Percentiles rank a stretch among this genome's conserved stretches.
These are phyloP conservation scores for Ceriagrion tenellum DNA, from an alignment of 2,888 invertebrate species.

Conservation along the genomic window DNA sequence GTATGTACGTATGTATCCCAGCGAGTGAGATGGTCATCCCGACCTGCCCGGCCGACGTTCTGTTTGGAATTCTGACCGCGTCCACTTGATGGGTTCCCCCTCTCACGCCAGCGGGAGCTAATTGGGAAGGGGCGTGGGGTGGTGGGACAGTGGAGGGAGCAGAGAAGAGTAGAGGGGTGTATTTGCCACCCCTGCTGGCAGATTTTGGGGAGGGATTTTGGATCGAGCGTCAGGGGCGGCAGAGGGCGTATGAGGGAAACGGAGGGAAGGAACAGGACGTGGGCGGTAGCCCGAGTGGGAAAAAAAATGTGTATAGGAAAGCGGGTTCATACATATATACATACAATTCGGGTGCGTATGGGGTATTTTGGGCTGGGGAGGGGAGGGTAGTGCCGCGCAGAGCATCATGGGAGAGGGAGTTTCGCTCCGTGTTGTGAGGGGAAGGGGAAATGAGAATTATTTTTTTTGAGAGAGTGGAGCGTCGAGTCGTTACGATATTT, in stretches of 20 bases:
- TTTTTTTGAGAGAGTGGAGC: neutral
- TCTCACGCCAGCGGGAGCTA: neutral
- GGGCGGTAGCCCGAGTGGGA: neutral
- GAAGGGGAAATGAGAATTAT: neutral
- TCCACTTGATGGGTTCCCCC: slow-evolving; percentile 61
- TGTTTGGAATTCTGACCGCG: slow-evolving; percentile 66
- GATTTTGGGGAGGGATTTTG: neutral
- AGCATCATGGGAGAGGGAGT: neutral
- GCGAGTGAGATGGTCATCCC: slow-evolving; percentile 23
- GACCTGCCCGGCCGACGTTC: neutral
- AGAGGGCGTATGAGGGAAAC: neutral
- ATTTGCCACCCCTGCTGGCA: neutral
- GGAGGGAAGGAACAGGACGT: neutral
- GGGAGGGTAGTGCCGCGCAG: neutral
- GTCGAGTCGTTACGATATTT: slow-evolving; percentile 62
- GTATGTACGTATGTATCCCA: neutral
- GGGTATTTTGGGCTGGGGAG: neutral
- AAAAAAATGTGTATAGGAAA: neutral
- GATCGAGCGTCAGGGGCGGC: neutral
- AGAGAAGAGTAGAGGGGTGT: neutral
- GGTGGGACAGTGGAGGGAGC: neutral
- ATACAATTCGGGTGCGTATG: neutral
- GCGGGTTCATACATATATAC: neutral
- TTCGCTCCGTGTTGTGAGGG: neutral
- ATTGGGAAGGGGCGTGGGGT: neutral